Conservation (phyloP, 2,113 vertebrate genomes). For the Toxostoma redivivum region DNA sequence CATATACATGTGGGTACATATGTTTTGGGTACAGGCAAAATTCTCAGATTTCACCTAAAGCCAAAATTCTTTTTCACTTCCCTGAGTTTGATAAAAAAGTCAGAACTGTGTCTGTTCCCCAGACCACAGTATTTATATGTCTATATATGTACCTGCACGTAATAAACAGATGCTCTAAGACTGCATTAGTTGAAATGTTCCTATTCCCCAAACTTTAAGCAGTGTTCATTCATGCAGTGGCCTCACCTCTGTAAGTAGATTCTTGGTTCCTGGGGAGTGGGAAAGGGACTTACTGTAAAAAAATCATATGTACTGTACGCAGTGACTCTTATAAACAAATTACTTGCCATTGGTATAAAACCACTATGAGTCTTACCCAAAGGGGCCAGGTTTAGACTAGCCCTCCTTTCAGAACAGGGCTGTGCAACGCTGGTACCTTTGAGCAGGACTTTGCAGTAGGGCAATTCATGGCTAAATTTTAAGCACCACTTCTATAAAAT, state of each 20-base stretch:
- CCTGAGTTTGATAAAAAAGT: not conserved
- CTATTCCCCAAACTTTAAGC: not conserved
- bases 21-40: not conserved
- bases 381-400: not conserved
- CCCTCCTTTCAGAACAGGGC: not conserved
- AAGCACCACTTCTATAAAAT: not conserved
- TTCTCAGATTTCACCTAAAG: not conserved
- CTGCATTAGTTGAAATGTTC: not conserved
- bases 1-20: accelerated
- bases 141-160: not conserved
- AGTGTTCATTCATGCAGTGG: not conserved
- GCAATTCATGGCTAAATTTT: not conserved
- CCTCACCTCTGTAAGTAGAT: not conserved
- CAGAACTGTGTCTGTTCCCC: not conserved
- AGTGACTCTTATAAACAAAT: not conserved
- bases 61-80: not conserved
- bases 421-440: not conserved
- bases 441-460: not conserved
- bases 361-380: not conserved
- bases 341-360: not conserved
- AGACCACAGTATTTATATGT: not conserved
- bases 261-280: accelerated
- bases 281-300: not conserved
- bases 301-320: not conserved
- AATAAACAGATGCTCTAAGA: not conserved